A percentile compares a stretch with the other conserved stretches of the same genome.
Evolutionary conservation across 1,140 invertebrate species (phyloP).

Genomic region (Asobara japonica): DNA sequence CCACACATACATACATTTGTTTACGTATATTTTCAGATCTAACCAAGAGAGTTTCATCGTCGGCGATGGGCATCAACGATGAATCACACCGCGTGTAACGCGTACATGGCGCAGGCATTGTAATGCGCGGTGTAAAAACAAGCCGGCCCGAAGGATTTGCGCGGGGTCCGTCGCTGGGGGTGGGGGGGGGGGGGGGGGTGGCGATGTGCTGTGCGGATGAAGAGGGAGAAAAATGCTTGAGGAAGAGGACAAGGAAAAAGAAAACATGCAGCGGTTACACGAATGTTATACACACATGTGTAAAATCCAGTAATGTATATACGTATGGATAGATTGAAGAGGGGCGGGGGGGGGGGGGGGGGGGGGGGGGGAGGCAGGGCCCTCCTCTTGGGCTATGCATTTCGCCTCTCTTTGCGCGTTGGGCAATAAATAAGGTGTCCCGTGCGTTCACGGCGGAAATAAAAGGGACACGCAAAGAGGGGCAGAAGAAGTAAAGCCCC

Average conservation of each 20-base stretch:
- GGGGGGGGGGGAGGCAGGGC: too few relatives aligned
- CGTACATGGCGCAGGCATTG: constrained; percentile 42
- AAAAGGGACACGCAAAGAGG: not conserved
- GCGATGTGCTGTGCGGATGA: too few relatives aligned
- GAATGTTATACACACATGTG: not conserved
- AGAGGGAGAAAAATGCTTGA: not conserved
- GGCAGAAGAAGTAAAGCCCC: not conserved
- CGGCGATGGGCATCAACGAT: constrained; percentile 7
- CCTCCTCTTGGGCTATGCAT: not conserved
- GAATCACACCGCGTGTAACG: constrained; percentile 34
- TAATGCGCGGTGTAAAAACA: constrained; percentile 50
- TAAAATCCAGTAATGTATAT: constrained; percentile 11
- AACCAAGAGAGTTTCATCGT: not conserved
- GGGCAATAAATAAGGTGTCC: constrained; percentile 7
- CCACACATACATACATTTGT: not conserved
- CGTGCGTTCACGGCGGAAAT: constrained; percentile 8
- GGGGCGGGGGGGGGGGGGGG: too few relatives aligned
- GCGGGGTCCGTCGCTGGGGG: not conserved
- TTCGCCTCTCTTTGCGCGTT: not conserved
- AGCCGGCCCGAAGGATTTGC: constrained; percentile 24
- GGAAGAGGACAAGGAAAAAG: constrained; percentile 20
- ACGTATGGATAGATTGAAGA: not conserved
- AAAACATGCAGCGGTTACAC: constrained; percentile 6
- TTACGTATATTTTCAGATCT: constrained; percentile 26
- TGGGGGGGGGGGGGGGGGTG: too few relatives aligned